These are phyloP conservation scores for Harlomillsia oculata DNA, from an alignment of 1,140 invertebrate genomes.

Conservation along the genomic window DNA sequence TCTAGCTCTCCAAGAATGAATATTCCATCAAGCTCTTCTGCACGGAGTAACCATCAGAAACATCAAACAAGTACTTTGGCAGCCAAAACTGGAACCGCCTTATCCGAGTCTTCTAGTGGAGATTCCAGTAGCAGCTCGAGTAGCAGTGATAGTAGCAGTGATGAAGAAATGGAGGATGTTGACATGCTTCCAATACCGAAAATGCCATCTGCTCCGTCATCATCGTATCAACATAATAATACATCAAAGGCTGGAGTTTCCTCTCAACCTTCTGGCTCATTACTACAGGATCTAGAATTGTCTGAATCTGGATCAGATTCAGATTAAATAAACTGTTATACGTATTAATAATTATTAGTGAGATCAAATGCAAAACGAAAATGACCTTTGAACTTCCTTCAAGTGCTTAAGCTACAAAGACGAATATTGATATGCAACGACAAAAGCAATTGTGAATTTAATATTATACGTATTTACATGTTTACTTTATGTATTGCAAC, in stretches of 20 bases:
- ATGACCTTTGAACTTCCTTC: no score
- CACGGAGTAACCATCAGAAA: no score
- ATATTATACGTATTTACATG: no score
- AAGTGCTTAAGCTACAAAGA: no score
- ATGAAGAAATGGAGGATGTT: slow-evolving; percentile 38
- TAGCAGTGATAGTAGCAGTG: slow-evolving; percentile 42
- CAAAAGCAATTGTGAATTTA: no score
- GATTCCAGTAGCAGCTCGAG: slow-evolving; percentile 39
- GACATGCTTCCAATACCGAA: slow-evolving; percentile 8
- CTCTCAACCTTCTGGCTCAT: slow-evolving; percentile 39
- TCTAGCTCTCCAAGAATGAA: no score
- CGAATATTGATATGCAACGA: no score
- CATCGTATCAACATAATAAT: neutral
- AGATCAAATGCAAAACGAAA: no score
- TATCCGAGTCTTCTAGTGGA: slow-evolving; percentile 38
- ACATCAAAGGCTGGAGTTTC: slow-evolving; percentile 4
- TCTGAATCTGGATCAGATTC: slow-evolving; percentile 62
- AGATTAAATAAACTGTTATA: slow-evolving; percentile 40
- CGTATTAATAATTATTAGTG: no score
- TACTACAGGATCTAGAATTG: slow-evolving; percentile 64
- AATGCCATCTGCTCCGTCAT: neutral
- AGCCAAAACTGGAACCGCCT: slow-evolving; percentile 33
- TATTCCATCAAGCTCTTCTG: no score
- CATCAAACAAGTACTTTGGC: slow-evolving; percentile 4
- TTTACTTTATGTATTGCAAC: no score